Conservation (phyloP, 2,888 invertebrate genomes). For the Theristus sp. region DNA sequence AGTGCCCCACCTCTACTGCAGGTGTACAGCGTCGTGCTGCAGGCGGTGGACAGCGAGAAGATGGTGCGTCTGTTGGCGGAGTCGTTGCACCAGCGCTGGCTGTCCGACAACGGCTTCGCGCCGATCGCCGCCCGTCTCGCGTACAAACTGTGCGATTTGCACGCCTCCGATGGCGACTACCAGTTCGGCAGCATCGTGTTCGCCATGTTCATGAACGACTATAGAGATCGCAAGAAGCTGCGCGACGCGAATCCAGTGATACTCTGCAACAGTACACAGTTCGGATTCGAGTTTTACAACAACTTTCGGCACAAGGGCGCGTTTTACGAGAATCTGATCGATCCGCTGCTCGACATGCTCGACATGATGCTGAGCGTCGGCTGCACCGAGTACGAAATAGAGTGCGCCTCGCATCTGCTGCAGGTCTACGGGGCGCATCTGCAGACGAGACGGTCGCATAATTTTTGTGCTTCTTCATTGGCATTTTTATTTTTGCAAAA, state of each 20-base stretch:
- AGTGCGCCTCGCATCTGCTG: neutral
- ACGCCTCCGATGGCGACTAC: neutral
- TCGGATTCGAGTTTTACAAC: neutral
- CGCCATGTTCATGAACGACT: neutral
- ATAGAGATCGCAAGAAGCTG: neutral
- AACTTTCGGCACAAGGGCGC: neutral
- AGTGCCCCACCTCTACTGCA: too few relatives aligned
- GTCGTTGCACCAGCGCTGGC: neutral
- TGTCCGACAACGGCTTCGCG: neutral
- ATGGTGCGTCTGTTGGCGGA: neutral
- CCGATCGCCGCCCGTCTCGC: neutral
- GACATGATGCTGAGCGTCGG: neutral
- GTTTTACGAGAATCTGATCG: neutral
- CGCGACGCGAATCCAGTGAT: neutral
- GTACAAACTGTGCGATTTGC: neutral
- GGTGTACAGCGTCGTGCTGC: neutral
- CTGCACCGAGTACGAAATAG: neutral
- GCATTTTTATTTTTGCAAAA: too few relatives aligned
- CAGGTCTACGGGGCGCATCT: neutral
- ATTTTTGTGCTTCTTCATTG: too few relatives aligned
- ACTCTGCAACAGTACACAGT: neutral
- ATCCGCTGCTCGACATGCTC: neutral
- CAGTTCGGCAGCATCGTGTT: neutral
- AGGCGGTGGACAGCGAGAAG: neutral
- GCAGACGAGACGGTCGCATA: too few relatives aligned